Conservation (phyloP, 2,888 invertebrate species). For the Conus canariensis region DNA sequence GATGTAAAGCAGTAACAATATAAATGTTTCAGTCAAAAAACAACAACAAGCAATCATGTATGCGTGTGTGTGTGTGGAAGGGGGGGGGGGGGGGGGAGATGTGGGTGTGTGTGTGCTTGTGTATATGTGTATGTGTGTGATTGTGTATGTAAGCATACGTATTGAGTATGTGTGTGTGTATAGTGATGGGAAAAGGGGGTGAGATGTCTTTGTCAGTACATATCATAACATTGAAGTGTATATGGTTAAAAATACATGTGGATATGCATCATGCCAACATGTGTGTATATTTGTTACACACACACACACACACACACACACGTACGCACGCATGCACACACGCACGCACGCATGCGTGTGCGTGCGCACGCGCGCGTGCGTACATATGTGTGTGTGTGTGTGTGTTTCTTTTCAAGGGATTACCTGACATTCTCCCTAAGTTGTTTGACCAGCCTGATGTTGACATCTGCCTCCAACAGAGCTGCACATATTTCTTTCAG, state of each 20-base stretch:
- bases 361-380: not conserved
- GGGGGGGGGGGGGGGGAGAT: too few relatives aligned
- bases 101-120: too few relatives aligned
- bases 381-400: not conserved
- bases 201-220: too few relatives aligned
- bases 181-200: too few relatives aligned
- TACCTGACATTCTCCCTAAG: constrained; percentile 95
- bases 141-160: too few relatives aligned
- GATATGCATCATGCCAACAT: too few relatives aligned
- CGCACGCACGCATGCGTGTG: not conserved
- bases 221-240: too few relatives aligned
- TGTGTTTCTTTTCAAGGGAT: not conserved
- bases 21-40: not conserved
- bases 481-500: constrained; percentile 99
- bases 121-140: too few relatives aligned
- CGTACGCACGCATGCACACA: not conserved
- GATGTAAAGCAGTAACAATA: too few relatives aligned
- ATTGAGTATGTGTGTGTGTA: too few relatives aligned
- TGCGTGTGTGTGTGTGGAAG: too few relatives aligned
- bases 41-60: not conserved
- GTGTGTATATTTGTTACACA: not conserved
- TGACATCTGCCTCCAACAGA: constrained; percentile 96
- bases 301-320: not conserved
- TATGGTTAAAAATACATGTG: too few relatives aligned
- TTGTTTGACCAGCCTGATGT: constrained; percentile 96